A percentile compares a stretch with the other conserved stretches of the same genome.
Evolutionary conservation across 2,888 invertebrate genomes (phyloP).

Genomic region (Pteria penguin): DNA sequence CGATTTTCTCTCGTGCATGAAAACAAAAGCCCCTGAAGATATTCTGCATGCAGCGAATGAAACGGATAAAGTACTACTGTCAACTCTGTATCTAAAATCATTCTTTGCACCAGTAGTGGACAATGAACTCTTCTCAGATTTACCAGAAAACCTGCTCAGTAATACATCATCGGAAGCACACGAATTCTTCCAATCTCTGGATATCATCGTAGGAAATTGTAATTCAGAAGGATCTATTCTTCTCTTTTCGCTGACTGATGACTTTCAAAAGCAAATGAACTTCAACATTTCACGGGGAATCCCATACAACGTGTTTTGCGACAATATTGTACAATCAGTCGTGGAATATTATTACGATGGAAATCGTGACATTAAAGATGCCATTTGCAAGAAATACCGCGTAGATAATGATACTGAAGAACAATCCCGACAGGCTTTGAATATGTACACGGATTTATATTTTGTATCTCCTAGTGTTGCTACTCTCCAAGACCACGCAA

Average conservation of each 20-base stretch:
- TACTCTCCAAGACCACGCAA: constrained; percentile 12
- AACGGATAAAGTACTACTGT: too few species aligned
- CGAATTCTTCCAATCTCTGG: constrained; percentile 21
- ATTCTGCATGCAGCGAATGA: too few species aligned
- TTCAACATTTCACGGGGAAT: constrained; percentile 27
- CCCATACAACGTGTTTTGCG: constrained; percentile 11
- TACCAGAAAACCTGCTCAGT: background rate
- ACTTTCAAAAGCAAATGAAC: background rate
- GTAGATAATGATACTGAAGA: constrained; percentile 1
- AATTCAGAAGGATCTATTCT: constrained; percentile 30
- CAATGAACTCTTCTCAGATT: constrained; percentile 22
- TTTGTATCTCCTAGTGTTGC: constrained; percentile 21
- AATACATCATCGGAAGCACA: constrained; percentile 8
- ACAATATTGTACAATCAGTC: constrained; percentile 1
- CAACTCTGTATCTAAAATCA: too few species aligned
- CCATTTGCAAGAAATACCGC: constrained; percentile 18
- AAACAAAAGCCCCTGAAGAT: too few species aligned
- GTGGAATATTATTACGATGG: background rate
- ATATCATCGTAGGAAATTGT: constrained; percentile 33
- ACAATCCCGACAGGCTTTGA: constrained; percentile 10
- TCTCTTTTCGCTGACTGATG: background rate
- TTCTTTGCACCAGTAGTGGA: constrained; percentile 35
- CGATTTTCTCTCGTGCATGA: too few species aligned
- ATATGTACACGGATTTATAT: constrained; percentile 25
- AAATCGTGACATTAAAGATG: constrained; percentile 6